phyloP scores from a whole-genome alignment of 2,888 invertebrate genomes.

The Torymus aiolomorphi region DNA sequence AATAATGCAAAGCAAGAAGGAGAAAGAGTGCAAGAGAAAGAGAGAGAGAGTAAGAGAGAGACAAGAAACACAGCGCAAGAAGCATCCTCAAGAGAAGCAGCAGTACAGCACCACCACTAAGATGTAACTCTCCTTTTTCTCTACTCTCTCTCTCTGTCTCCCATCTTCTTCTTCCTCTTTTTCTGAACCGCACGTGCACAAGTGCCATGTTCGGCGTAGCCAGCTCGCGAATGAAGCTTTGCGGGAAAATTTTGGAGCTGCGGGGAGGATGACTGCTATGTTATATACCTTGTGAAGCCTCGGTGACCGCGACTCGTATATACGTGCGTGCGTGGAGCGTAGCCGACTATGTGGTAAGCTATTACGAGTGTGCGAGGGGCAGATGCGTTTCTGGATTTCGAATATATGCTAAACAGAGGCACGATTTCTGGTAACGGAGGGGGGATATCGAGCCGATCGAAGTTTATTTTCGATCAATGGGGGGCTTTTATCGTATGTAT shows the following conservation, averaged over 20 bases:
- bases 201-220: conserved; percentile 15
- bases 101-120: neutral
- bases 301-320: no score
- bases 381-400: conserved; percentile 6
- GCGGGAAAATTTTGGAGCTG: no score
- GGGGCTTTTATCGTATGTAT: neutral
- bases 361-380: neutral
- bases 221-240: no score
- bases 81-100: conserved; percentile 2
- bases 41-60: neutral
- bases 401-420: conserved; percentile 27
- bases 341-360: no score
- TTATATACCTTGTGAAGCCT: no score
- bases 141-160: no score
- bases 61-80: conserved; percentile 4
- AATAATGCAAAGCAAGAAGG: conserved; percentile 12
- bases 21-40: no score
- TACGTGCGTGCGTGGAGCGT: no score
- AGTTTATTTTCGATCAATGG: conserved; percentile 8
- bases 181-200: conserved; percentile 18
- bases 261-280: no score
- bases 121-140: conserved; percentile 12
- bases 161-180: no score
- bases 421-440: conserved; percentile 35
- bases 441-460: neutral